Evolutionary conservation across 2,888 invertebrate genomes (phyloP).

Genomic region (Hemistola chrysoprasaria): DNA sequence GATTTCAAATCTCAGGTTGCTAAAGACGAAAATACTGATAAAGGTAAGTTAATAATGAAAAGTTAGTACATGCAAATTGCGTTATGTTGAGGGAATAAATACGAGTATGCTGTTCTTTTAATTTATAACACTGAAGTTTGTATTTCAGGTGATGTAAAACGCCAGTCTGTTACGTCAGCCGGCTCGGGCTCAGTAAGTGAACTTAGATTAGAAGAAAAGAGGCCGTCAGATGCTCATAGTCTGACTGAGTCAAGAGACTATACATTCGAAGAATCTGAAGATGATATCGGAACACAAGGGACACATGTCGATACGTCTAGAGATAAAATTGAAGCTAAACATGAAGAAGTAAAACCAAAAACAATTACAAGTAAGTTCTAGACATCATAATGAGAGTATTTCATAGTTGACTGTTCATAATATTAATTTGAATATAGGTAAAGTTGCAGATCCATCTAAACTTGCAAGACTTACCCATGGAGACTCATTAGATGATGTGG

Average conservation of each 20-base stretch:
- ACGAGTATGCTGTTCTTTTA: too few species aligned
- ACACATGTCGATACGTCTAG: conserved; percentile 63
- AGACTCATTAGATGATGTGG: conserved; percentile 77
- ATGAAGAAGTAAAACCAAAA: conserved; percentile 52
- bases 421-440: too few species aligned
- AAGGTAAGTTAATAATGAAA: conserved; percentile 43
- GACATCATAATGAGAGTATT: conserved; percentile 10
- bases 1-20: conserved; percentile 39
- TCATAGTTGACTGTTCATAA: too few species aligned
- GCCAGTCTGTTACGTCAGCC: conserved; percentile 73
- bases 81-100: too few species aligned
- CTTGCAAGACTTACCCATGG: conserved; percentile 65
- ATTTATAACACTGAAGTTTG: too few species aligned
- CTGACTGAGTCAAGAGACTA: conserved; percentile 77
- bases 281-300: conserved; percentile 72
- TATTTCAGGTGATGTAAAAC: conserved; percentile 57
- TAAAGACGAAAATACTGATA: conserved; percentile 52
- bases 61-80: too few species aligned
- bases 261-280: conserved; percentile 79
- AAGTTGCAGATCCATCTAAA: conserved; percentile 51
- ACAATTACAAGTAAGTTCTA: conserved; percentile 38
- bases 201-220: conserved; percentile 71
- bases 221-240: conserved; percentile 74
- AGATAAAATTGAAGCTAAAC: conserved; percentile 53
- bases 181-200: conserved; percentile 71